These are phyloP conservation scores for Habropoda laboriosa DNA, from an alignment of 1,140 invertebrate species.

Conservation along the genomic window DNA sequence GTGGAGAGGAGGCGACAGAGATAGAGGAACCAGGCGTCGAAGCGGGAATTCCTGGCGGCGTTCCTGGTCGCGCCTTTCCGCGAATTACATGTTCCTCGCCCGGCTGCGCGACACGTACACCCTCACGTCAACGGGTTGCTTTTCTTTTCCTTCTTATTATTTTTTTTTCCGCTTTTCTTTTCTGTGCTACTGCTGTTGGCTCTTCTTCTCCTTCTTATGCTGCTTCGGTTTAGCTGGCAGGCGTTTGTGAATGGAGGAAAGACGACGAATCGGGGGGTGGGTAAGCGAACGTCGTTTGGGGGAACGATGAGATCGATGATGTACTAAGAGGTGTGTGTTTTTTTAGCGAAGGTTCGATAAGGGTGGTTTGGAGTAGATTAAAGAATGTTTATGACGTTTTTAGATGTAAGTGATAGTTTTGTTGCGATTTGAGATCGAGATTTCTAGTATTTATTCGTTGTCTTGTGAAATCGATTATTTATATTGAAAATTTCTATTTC, in stretches of 20 bases:
- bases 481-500: no score
- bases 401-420: no score
- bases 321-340: neutral
- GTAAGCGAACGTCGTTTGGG: neutral
- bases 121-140: no score
- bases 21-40: neutral
- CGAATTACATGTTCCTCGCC: slow-evolving; percentile 12
- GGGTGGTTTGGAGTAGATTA: no score
- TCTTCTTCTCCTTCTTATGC: neutral
- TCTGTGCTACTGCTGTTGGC: no score
- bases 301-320: neutral
- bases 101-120: neutral
- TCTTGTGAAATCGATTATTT: no score
- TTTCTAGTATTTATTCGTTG: no score
- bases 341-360: neutral
- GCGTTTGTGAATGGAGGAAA: neutral
- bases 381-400: no score
- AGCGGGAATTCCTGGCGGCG: slow-evolving; percentile 23
- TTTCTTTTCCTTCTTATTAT: neutral
- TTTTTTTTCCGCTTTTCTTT: no score
- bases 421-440: no score
- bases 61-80: slow-evolving; percentile 17
- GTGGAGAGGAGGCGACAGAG: neutral
- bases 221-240: neutral
- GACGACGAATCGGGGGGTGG: neutral